A percentile compares a stretch with the other conserved stretches of the same genome.
Evolutionary conservation across 1,140 invertebrate species (phyloP).

Genomic region (Drosophila azteca): DNA sequence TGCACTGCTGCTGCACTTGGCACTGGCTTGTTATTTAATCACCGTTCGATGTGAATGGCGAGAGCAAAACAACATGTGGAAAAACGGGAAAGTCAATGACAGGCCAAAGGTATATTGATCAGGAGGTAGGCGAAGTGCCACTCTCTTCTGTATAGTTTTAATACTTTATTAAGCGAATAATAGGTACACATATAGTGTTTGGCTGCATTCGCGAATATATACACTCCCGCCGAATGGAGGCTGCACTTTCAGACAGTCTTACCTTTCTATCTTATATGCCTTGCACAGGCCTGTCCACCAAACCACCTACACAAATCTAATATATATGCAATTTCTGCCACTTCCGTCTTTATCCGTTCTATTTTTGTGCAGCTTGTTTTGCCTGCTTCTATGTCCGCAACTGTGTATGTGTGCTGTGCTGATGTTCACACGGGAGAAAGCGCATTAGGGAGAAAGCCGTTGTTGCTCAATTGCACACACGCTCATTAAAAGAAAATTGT

Average conservation of each 20-base stretch:
- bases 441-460: conserved; percentile 66
- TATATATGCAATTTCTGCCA: conserved; percentile 69
- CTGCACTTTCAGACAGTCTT: conserved; percentile 21
- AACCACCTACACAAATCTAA: conserved; percentile 42
- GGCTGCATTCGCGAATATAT: too few species aligned
- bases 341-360: conserved; percentile 66
- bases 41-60: conserved; percentile 15
- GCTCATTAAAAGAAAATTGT: conserved; percentile 40
- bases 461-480: conserved; percentile 57
- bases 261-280: conserved; percentile 3
- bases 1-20: conserved; percentile 40
- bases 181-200: too few species aligned
- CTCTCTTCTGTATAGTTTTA: too few species aligned
- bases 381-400: background rate
- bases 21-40: conserved; percentile 68
- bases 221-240: too few species aligned
- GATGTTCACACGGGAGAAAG: conserved; percentile 57
- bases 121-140: too few species aligned
- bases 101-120: too few species aligned
- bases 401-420: conserved; percentile 3
- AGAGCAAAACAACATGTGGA: conserved; percentile 7
- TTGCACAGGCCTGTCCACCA: too few species aligned
- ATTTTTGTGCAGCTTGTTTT: conserved; percentile 31
- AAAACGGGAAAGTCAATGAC: conserved; percentile 58
- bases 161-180: too few species aligned